Evolutionary conservation across 2,113 vertebrate species (phyloP).

Genomic region (Pteronura brasiliensis): DNA sequence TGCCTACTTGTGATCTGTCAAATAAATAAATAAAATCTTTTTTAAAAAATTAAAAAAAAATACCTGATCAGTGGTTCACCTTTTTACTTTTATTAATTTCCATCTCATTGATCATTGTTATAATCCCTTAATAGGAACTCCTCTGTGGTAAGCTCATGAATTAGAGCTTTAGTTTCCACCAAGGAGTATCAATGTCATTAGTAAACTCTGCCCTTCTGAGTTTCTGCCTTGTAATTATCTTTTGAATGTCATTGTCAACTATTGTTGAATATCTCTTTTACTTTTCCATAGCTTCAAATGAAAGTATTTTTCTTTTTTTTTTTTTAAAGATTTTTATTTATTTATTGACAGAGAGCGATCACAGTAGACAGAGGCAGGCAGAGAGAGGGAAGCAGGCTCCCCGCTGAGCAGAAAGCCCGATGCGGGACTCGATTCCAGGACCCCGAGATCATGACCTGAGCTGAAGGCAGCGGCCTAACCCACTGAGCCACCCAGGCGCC

Average conservation of each 20-base stretch:
- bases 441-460: no score
- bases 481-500: no score
- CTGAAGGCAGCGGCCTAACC: no score
- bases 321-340: no score
- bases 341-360: no score
- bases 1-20: no score
- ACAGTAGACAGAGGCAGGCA: no score
- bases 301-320: slow-evolving; percentile 40
- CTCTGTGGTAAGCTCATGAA: not conserved
- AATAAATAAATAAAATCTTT: no score
- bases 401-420: no score
- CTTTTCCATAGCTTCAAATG: not conserved
- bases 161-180: not conserved
- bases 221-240: not conserved
- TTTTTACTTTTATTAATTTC: slow-evolving; percentile 16
- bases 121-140: not conserved
- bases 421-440: no score
- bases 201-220: not conserved
- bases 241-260: not conserved
- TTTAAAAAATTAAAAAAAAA: not conserved
- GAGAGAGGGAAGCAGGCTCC: no score
- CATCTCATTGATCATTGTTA: not conserved
- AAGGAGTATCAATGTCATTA: not conserved
- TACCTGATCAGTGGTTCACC: not conserved
- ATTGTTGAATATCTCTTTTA: not conserved